Evolutionary conservation across 2,888 invertebrate species (phyloP), one percentile per base, ranked within the genome.

Genomic region (Seira sanloemensis): DNA sequence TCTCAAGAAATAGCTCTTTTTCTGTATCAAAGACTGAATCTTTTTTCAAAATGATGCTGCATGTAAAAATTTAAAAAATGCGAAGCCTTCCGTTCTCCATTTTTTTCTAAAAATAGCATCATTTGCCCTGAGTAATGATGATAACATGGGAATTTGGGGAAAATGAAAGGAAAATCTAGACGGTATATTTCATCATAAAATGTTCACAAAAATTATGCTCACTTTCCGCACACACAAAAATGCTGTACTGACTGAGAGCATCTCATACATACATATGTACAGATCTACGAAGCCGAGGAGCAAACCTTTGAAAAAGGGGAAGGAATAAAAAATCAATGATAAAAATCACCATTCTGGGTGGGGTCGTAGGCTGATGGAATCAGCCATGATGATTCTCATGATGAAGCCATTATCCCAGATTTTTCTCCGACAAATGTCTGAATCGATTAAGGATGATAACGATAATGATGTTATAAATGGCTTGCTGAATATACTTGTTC

Each of bases 361-460:
- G 78, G 84, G 88, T 78, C 78, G 86, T 86, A 86, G 86, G 81
- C 73, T 78, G 79, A 62, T 74, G 68, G 85, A 86, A 86, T 87
- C 86, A 84, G 81, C 87, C 87, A 87, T 86, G 86, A 87, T 87
- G 85, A 87, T 87, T 72, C 78, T 85, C 78, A 84, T 87, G 87
- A 87, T 87, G 87, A 86, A 86, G 87, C 78, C 82, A 88, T 88
- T 88, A 88, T 87, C 83, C 79, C 69, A 86, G 75, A 88, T 88
- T 88, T 88, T 88, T 88, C 86, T 88, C 84, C 84, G 72, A 82
- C 76, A 78, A 82, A 77, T 77, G 73, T 68, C 82, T 77, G 58
- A 77, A 83, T 83, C 82, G 82, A 83, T 83, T 83, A 83, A 71
- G 76, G 73, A 83, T 76, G 76, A 76, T 82, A 23, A 77, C 72